These are phyloP conservation scores for Coregonus suidteri DNA, from an alignment of 2,797 vertebrate species.

Conservation along the genomic window DNA sequence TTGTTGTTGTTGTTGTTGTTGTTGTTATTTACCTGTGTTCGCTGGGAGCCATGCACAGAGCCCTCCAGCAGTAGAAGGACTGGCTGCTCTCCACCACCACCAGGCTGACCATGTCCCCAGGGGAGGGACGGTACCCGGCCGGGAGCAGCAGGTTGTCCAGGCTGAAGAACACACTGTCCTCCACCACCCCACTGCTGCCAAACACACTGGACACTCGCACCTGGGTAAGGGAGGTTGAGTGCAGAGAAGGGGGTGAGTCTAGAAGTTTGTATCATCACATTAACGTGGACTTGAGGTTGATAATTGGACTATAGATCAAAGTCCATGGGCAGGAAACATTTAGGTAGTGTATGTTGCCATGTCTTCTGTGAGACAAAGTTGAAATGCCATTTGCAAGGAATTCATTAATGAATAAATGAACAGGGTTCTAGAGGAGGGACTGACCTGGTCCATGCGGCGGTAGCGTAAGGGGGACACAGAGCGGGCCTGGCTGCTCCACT, in stretches of 20 bases:
- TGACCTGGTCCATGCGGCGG: slow-evolving; percentile 84
- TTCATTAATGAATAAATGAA: not conserved
- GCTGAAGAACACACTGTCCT: slow-evolving; percentile 87
- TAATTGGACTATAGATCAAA: not conserved
- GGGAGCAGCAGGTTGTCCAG: slow-evolving; percentile 86
- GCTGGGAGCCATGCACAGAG: slow-evolving; percentile 86
- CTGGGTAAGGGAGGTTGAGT: slow-evolving; percentile 60
- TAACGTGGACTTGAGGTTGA: not conserved
- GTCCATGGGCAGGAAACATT: not conserved
- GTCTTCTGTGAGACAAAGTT: too few relatives aligned
- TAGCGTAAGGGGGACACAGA: slow-evolving; percentile 88
- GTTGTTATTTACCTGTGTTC: slow-evolving; percentile 67
- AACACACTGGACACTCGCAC: slow-evolving; percentile 82
- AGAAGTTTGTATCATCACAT: too few relatives aligned
- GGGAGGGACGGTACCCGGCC: slow-evolving; percentile 76
- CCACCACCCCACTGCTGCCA: slow-evolving; percentile 82
- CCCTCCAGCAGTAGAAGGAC: slow-evolving; percentile 89
- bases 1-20: not conserved
- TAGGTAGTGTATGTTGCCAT: not conserved
- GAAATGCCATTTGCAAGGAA: not conserved
- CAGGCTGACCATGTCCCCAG: slow-evolving; percentile 81
- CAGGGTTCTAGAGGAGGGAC: not conserved
- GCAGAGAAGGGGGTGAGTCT: not conserved
- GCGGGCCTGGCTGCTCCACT: slow-evolving; percentile 84
- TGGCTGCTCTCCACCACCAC: slow-evolving; percentile 93